These are phyloP conservation scores for Pelobates cultripes DNA, from an alignment of 2,797 vertebrate species.

Conservation along the genomic window DNA sequence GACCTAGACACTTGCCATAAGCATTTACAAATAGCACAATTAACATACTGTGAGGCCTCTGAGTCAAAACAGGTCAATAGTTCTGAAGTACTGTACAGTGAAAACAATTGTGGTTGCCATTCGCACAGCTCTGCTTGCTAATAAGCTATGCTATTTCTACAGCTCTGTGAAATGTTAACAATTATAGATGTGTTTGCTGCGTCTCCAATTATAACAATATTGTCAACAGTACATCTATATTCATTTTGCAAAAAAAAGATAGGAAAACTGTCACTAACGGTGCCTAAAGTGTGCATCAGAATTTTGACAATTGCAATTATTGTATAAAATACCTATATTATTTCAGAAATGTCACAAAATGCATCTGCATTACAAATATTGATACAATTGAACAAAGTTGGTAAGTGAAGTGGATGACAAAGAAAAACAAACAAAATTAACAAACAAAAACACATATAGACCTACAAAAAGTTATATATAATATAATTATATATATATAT, in stretches of 20 bases:
- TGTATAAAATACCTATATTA: constrained; percentile 31
- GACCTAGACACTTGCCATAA: constrained; percentile 45
- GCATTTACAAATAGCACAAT: constrained; percentile 53
- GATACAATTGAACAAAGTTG: constrained; percentile 4
- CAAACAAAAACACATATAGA: no score
- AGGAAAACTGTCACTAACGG: constrained; percentile 2
- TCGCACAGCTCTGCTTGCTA: constrained; percentile 34
- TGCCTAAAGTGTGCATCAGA: constrained; percentile 10
- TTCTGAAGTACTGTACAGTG: constrained; percentile 40
- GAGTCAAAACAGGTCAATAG: constrained; percentile 56
- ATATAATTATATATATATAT: no score
- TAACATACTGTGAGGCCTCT: constrained; percentile 36
- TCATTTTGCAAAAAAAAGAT: constrained; percentile 17
- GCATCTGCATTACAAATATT: constrained; percentile 7
- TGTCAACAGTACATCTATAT: constrained; percentile 30
- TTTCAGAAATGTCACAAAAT: constrained; percentile 12
- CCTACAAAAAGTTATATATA: neutral
- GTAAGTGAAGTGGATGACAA: neutral
- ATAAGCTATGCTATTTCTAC: constrained; percentile 33
- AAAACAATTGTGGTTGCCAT: constrained; percentile 47
- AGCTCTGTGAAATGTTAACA: constrained; percentile 44
- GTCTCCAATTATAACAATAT: constrained; percentile 50
- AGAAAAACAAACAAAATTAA: neutral
- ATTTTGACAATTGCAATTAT: constrained; percentile 44
- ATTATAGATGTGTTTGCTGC: constrained; percentile 47